Base-by-base conservation (phyloP, 2,888 invertebrate genomes). In the Lasioglossum villosulum region DNA sequence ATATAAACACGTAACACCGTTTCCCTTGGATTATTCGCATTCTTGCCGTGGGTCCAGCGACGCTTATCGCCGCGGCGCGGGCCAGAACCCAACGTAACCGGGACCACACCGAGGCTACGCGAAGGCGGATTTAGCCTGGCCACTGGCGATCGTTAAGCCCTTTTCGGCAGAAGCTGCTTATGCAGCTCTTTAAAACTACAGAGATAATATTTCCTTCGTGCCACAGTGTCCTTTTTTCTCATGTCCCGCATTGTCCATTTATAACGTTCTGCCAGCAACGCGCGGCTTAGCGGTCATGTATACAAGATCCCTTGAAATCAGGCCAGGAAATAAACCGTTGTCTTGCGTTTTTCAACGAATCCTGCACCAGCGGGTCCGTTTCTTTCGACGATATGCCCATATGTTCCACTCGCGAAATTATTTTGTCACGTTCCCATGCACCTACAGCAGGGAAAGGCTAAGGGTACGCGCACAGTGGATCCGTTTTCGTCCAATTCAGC, bases 91-190 rank as follows among this genome's bases (percentile, higher is more conserved):
- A 66, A 72, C 68, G 66, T 87, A 84, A 80, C 80, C 70, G 70
- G 63, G 85, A 86, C 86, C 80, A 77, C 89, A 89, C 89, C 89
- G 88, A 89, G 89, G 90, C 86, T 91, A 90, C 90, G 81, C 86
- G 75, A 79, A 84, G 81, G 85, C 84, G 90, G 91, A 93, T 93
- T 93, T 91, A 82, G 85, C 88, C 90, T 86, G 23, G 89, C 89
- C 86, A 83, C 87, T 86, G 82, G 82, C 87, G 86, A 88, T 83
- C 82, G 86, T 89, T 90, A 91, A 92, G 86, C 91, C 83, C 80
- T 81, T 83, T 90, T 75, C 89, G 89, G 90, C 89, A 86, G 89
- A 88, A 86, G 84, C 84, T 88, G 92, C 92, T 93, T 91, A 89
- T 68, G 79, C 83, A 37, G 78, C 78, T 75, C 75, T 83, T 75